Conservation (phyloP, 2,888 invertebrate genomes). For the Trichogramma dendrolimi region DNA sequence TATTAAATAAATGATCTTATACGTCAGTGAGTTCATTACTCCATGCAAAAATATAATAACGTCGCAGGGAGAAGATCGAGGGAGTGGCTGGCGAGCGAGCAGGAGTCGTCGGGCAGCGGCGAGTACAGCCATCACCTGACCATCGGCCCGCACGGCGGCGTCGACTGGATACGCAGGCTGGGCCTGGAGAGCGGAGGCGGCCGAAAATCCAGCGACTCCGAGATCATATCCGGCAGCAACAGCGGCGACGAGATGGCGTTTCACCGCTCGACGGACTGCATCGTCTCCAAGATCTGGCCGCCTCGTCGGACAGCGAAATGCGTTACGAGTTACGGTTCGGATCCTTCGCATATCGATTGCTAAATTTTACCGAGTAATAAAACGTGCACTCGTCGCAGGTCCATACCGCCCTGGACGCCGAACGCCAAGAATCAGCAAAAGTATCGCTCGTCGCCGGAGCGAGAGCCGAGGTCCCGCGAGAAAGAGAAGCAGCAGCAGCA, state of each 20-base stretch:
- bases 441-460: conserved; percentile 50
- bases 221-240: conserved; percentile 49
- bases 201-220: conserved; percentile 52
- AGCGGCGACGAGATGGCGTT: conserved; percentile 59
- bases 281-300: conserved; percentile 64
- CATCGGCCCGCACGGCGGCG: conserved; percentile 61
- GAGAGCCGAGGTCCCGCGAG: conserved; percentile 41
- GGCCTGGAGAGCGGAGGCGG: conserved; percentile 50
- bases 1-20: no score
- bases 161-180: conserved; percentile 65
- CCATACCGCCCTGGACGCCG: conserved; percentile 59
- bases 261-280: conserved; percentile 77
- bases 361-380: not conserved
- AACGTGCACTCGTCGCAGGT: conserved; percentile 43
- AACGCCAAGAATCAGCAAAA: conserved; percentile 45
- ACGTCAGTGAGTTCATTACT: no score
- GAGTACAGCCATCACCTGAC: conserved; percentile 58
- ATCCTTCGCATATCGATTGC: no score
- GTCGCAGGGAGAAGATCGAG: conserved; percentile 43
- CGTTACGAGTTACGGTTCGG: no score
- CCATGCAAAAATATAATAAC: not conserved
- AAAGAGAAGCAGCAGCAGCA: conserved; percentile 47
- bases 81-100: conserved; percentile 45
- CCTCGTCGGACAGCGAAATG: conserved; percentile 60
- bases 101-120: conserved; percentile 42